Evolutionary conservation across 2,888 invertebrate species (phyloP).

Genomic region (Cryptus armator): DNA sequence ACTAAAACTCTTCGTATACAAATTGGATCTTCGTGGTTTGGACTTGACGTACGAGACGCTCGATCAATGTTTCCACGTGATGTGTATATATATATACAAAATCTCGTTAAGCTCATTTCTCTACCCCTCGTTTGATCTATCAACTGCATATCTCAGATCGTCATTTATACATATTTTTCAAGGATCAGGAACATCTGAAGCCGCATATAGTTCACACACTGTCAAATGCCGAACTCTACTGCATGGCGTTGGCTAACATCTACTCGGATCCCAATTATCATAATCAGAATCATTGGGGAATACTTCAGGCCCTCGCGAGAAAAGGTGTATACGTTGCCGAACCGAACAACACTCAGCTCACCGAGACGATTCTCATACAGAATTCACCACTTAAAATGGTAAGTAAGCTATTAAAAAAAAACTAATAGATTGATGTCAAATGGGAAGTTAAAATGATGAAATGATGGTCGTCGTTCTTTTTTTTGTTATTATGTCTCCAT

Average conservation of each 20-base stretch:
- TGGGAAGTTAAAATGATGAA: constrained; percentile 29
- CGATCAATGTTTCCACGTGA: constrained; percentile 41
- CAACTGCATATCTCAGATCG: neutral
- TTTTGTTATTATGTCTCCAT: neutral
- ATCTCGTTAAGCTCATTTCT: constrained; percentile 1
- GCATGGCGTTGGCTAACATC: constrained; percentile 96
- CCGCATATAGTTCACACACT: constrained; percentile 96
- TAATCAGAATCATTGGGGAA: constrained; percentile 97
- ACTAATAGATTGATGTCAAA: neutral
- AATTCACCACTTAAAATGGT: constrained; percentile 98
- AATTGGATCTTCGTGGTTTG: constrained; percentile 50
- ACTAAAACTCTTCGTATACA: constrained; percentile 23
- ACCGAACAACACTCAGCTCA: constrained; percentile 94
- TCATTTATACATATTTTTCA: constrained; percentile 76
- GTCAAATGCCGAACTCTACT: constrained; percentile 97
- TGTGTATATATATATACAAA: constrained; percentile 14
- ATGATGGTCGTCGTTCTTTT: too few species aligned
- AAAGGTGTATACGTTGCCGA: constrained; percentile 96
- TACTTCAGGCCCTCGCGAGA: constrained; percentile 96
- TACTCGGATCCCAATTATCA: constrained; percentile 98
- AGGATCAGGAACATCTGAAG: constrained; percentile 97
- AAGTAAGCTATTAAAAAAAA: constrained; percentile 80
- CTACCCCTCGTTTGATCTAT: constrained; percentile 30
- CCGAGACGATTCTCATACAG: constrained; percentile 98
- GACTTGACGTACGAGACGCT: constrained; percentile 3